phyloP scores from a whole-genome alignment of 2,113 vertebrate genomes.

The pig (Sus scrofa) region DNA sequence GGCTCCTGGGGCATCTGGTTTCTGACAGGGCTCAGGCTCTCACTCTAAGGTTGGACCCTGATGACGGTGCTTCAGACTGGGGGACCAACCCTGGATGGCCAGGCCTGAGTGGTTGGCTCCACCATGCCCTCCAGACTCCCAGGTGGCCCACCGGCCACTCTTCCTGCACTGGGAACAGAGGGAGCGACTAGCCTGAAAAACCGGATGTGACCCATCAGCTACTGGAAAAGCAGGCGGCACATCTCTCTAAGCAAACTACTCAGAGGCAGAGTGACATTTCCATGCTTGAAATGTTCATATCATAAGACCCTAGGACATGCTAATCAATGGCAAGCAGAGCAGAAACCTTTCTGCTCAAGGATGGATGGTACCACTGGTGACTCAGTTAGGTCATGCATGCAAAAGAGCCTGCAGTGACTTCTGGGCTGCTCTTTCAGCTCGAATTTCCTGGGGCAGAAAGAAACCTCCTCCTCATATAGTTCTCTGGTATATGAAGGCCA shows the following conservation, averaged over 20 bases:
- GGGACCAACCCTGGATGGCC: background rate
- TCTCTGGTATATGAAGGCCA: background rate
- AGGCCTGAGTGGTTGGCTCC: background rate
- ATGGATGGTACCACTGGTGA: too few relatives aligned
- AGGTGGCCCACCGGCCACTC: too few relatives aligned
- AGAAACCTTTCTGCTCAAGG: slow-evolving; percentile 12
- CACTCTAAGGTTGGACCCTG: background rate
- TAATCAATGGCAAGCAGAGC: background rate
- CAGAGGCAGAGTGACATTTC: background rate
- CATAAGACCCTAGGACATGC: background rate
- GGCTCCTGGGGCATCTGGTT: background rate
- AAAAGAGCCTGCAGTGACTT: background rate
- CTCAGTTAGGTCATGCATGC: background rate
- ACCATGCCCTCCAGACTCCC: background rate
- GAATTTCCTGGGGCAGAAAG: background rate
- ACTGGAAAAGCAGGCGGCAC: background rate
- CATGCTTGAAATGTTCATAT: background rate
- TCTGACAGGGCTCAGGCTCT: background rate
- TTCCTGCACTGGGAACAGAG: background rate
- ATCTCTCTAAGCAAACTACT: background rate
- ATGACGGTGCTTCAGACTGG: background rate
- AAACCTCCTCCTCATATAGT: background rate
- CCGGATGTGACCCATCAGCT: fast-evolving
- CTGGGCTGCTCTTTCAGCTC: background rate
- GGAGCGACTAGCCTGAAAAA: background rate